phyloP scores from a whole-genome alignment of 2,797 vertebrate species.

The Anguilla obscura region DNA sequence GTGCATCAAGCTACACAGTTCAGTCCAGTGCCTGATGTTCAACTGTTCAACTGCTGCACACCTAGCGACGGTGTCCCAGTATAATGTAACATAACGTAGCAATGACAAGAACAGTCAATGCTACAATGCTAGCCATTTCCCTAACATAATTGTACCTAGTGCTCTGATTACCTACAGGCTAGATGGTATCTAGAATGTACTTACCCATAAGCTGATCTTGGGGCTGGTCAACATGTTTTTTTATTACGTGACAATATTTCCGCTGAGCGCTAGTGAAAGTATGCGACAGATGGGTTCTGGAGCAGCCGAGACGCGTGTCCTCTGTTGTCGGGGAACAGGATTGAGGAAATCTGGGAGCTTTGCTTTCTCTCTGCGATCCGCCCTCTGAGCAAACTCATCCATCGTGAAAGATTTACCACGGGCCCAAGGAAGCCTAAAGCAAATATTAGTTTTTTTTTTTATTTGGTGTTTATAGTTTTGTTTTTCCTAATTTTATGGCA shows the following conservation, averaged over 20 bases:
- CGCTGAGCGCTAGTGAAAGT: neutral
- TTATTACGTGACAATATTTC: neutral
- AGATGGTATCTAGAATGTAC: neutral
- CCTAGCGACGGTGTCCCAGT: no score
- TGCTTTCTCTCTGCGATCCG: slow-evolving; percentile 46
- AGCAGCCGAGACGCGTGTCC: slow-evolving; percentile 50
- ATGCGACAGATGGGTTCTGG: slow-evolving; percentile 19
- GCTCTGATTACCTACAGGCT: no score
- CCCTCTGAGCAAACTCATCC: slow-evolving; percentile 48
- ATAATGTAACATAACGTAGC: no score
- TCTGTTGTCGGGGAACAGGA: slow-evolving; percentile 10
- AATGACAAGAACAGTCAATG: no score
- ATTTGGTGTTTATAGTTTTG: slow-evolving; percentile 19
- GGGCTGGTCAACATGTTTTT: neutral
- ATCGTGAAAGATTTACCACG: slow-evolving; percentile 41
- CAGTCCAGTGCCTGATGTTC: no score
- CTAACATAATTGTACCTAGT: neutral
- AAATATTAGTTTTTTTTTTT: slow-evolving; percentile 16
- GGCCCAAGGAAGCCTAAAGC: slow-evolving; percentile 5
- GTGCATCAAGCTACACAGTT: no score
- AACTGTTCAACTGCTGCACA: no score
- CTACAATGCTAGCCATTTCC: no score
- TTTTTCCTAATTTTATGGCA: neutral
- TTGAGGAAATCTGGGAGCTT: slow-evolving; percentile 50
- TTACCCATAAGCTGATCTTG: neutral